Evolutionary conservation across 2,888 invertebrate genomes (phyloP), one percentile per base, ranked within the genome.

Genomic region (Drosophila pegasa): DNA sequence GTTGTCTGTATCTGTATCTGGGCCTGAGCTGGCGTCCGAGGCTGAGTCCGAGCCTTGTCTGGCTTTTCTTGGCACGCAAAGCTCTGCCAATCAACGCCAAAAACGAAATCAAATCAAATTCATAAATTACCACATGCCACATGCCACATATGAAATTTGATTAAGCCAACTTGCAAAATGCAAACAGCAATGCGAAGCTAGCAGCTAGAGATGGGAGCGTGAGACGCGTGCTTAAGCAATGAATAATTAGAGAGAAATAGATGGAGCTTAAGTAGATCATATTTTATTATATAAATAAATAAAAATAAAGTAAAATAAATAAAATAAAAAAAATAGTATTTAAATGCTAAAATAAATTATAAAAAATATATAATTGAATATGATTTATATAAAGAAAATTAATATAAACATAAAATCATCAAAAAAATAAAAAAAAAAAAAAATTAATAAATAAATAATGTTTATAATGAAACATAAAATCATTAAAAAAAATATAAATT

Each of bases 61-160:
- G 47, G 41, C 64, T 59, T 5, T 43, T n/a, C 41, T 35, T 43
- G 58, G 67, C 82, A 71, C 68, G 62, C 71, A 65, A 80, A 63
- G 57, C 57, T 59, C 35, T 64, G 64, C 64, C 82, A 81, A 84
- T 84, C 85, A 77, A 66, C 66, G 74, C 81, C 77, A 81, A 80
- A 80, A 81, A 66, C 62, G 71, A 79, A 85, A 80, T 75, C 77
- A 70, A 82, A 80, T 75, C 48, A 59, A 75, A 78, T 79, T 75
- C 75, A 75, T 62, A 78, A 75, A 78, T 78, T 75, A 64, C 83
- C 63, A 51, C 82, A 85, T 81, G 73, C 85, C 74, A 62, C 71
- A 79, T 37, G 65, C 70, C 69, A 63, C 70, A 71, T 66, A 75
- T 68, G 57, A 63, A 71, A 75, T 75, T 75, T 75, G 76, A 63